phyloP scores from a whole-genome alignment of 2,797 vertebrate species.

The Acomys russatus region DNA sequence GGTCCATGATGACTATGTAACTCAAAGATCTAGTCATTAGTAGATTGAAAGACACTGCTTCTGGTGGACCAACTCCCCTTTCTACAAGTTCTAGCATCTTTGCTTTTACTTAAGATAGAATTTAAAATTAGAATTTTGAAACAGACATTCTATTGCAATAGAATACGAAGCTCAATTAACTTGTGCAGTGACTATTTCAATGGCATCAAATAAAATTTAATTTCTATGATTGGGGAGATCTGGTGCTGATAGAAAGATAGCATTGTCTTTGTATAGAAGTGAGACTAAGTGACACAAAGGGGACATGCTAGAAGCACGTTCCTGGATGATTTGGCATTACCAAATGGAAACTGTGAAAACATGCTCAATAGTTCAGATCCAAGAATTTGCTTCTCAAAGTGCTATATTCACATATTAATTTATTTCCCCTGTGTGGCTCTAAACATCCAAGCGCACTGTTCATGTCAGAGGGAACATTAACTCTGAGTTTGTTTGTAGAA shows the following conservation, averaged over 20 bases:
- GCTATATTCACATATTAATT: neutral
- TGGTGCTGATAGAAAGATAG: neutral
- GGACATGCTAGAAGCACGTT: neutral
- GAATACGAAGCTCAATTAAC: neutral
- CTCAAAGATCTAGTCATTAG: neutral
- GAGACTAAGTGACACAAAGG: neutral
- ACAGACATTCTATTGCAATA: neutral
- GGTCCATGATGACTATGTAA: neutral
- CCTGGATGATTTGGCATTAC: neutral
- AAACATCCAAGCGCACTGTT: neutral
- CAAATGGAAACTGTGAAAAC: neutral
- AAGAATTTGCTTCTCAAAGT: neutral
- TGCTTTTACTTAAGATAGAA: neutral
- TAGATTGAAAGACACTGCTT: neutral
- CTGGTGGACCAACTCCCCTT: neutral
- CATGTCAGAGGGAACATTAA: neutral
- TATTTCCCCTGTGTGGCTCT: slow-evolving; percentile 24
- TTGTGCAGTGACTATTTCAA: neutral
- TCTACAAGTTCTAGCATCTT: neutral
- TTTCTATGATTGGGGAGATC: neutral
- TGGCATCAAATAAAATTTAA: slow-evolving; percentile 23
- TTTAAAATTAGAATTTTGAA: slow-evolving; percentile 30
- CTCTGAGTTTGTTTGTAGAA: neutral
- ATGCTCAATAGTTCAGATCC: neutral
- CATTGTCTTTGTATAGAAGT: neutral